Evolutionary conservation across 2,888 invertebrate genomes (phyloP).

Genomic region (Papilio protenor): DNA sequence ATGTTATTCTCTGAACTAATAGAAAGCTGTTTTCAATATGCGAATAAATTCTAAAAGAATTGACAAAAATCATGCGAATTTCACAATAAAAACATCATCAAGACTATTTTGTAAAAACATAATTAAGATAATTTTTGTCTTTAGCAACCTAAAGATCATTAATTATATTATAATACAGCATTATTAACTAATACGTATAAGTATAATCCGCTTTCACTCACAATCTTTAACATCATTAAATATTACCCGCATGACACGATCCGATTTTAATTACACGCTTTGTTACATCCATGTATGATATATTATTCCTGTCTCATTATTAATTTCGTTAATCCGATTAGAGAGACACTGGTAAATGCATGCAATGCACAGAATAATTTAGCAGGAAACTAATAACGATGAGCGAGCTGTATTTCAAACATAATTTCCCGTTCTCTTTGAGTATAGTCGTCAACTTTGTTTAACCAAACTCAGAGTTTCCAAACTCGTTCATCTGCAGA

Average conservation of each 20-base stretch:
- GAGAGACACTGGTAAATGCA: background rate
- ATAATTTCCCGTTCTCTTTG: background rate
- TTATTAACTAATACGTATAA: background rate
- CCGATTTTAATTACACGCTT: background rate
- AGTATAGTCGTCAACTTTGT: constrained; percentile 3
- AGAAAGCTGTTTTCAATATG: too few relatives aligned
- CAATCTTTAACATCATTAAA: constrained; percentile 10
- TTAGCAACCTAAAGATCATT: background rate
- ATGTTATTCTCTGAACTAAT: too few relatives aligned
- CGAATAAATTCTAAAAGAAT: too few relatives aligned
- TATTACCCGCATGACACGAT: background rate
- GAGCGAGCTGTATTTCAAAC: background rate
- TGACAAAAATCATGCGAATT: too few relatives aligned
- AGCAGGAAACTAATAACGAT: background rate
- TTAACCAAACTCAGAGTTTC: background rate
- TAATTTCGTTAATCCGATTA: constrained; percentile 4
- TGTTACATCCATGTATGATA: background rate
- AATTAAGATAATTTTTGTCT: background rate
- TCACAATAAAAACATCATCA: too few relatives aligned
- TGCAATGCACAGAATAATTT: constrained; percentile 4
- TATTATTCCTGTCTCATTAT: background rate
- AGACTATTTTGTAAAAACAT: too few relatives aligned
- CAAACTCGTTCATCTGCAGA: background rate
- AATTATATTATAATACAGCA: background rate
- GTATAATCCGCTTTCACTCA: background rate